A percentile compares a stretch with the other conserved stretches of the same genome.
Conservation (phyloP, 2,888 invertebrate species). For the Eupithecia subumbrata region DNA sequence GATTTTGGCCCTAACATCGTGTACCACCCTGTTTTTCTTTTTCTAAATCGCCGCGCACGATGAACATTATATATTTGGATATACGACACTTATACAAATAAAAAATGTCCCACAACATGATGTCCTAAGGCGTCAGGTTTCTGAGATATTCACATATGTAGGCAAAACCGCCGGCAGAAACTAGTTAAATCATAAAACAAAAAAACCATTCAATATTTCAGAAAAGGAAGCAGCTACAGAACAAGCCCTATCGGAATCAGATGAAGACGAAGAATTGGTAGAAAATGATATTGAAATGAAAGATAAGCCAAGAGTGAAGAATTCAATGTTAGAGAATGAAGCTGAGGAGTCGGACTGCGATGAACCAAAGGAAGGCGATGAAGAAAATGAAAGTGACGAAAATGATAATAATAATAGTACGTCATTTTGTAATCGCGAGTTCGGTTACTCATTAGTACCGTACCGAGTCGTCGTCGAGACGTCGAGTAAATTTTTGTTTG, state of each 20-base stretch:
- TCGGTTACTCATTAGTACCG: background rate
- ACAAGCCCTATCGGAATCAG: constrained; percentile 50
- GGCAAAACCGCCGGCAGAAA: no score
- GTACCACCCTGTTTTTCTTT: no score
- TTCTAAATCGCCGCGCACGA: no score
- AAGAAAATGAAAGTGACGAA: constrained; percentile 51
- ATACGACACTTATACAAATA: no score
- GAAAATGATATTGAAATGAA: constrained; percentile 66
- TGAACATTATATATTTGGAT: no score
- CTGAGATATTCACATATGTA: no score
- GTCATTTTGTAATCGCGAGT: background rate
- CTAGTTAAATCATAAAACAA: background rate
- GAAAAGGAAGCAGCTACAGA: constrained; percentile 67
- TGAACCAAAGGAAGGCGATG: constrained; percentile 45
- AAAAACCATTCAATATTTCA: constrained; percentile 26
- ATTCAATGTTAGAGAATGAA: constrained; percentile 76
- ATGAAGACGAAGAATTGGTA: constrained; percentile 69
- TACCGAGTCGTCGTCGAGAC: background rate
- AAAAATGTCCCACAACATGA: no score
- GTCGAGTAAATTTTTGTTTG: background rate
- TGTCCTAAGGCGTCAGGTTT: no score
- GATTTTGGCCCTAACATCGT: no score
- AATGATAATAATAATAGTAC: constrained; percentile 40
- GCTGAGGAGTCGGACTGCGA: constrained; percentile 80
- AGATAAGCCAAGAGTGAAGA: constrained; percentile 71